Evolutionary conservation across 2,113 vertebrate species (phyloP).

Genomic region (Pachycephala philippinensis): DNA sequence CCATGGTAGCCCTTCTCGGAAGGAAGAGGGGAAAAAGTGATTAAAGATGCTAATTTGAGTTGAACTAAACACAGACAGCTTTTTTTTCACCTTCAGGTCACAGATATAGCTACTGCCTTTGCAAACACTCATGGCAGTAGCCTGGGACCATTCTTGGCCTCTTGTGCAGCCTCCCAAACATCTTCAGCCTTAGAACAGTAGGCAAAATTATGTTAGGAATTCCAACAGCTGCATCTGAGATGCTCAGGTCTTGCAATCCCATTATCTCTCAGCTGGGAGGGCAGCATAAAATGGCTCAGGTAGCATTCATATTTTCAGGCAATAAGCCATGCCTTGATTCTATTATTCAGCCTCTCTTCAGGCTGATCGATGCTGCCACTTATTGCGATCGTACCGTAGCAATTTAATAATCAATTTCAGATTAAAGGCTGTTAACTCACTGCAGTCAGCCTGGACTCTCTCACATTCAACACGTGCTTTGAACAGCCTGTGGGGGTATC

Average conservation of each 20-base stretch:
- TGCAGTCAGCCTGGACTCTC: neutral
- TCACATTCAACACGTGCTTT: neutral
- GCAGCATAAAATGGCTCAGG: neutral
- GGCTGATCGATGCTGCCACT: neutral
- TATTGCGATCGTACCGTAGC: neutral
- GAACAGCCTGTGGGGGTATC: neutral
- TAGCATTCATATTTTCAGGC: neutral
- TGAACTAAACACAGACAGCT: neutral
- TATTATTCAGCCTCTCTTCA: slow-evolving; percentile 9
- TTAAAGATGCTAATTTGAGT: neutral
- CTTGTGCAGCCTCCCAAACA: neutral
- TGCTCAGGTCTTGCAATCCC: neutral
- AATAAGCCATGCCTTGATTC: neutral
- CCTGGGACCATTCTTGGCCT: neutral
- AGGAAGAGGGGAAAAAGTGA: neutral
- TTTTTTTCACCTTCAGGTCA: neutral
- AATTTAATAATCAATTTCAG: slow-evolving; percentile 25
- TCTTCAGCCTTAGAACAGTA: neutral
- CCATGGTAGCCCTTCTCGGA: neutral
- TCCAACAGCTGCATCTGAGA: neutral
- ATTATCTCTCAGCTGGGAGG: neutral
- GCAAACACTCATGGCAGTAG: neutral
- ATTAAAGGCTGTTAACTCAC: neutral
- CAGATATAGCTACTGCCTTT: neutral
- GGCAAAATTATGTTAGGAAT: neutral